Conservation (phyloP, 2,888 invertebrate genomes). For the Sclerodermus sp. region DNA sequence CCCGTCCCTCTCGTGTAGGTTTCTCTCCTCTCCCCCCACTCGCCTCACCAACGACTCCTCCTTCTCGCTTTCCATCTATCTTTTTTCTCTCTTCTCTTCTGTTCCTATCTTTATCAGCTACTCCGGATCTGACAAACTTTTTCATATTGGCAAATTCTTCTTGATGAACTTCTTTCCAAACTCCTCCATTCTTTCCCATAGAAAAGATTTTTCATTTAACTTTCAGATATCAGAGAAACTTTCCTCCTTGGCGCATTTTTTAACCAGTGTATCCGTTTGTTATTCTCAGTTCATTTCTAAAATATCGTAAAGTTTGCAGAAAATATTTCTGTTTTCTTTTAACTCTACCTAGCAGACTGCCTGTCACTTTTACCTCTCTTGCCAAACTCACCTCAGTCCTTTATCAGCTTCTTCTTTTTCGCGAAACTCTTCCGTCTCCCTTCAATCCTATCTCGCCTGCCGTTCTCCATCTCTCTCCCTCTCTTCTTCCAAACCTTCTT, state of each 20-base stretch:
- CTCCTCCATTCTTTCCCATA: no score
- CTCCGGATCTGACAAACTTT: no score
- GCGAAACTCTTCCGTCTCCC: conserved; percentile 35
- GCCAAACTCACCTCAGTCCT: no score
- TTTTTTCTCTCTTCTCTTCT: conserved; percentile 22
- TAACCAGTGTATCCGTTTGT: no score
- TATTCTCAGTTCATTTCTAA: no score
- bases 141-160: no score
- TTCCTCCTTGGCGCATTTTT: no score
- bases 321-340: conserved; percentile 5
- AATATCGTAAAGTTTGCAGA: no score
- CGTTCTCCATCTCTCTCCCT: conserved; percentile 22
- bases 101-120: background rate
- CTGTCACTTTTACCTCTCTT: conserved; percentile 19
- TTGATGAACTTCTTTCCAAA: no score
- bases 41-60: conserved; percentile 22
- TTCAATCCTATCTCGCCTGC: conserved; percentile 53
- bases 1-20: conserved; percentile 23
- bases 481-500: background rate
- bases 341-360: background rate
- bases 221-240: no score
- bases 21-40: no score
- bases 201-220: no score
- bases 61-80: conserved; percentile 14
- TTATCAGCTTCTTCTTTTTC: conserved; percentile 6